phyloP scores from a whole-genome alignment of 2,888 invertebrate genomes.

The Rotaria macrura region DNA sequence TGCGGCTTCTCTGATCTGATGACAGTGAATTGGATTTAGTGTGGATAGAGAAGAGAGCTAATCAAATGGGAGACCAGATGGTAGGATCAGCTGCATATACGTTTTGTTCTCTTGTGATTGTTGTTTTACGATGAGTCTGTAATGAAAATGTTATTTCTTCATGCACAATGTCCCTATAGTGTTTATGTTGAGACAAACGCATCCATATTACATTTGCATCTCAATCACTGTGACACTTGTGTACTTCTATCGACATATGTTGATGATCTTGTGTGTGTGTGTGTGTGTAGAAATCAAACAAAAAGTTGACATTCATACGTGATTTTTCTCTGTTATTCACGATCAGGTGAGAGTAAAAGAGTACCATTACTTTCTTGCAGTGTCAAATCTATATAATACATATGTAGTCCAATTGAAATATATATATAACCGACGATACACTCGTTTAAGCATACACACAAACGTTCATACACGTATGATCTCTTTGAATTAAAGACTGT shows the following conservation, averaged over 20 bases:
- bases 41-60: background rate
- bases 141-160: background rate
- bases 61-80: slow-evolving; percentile 6
- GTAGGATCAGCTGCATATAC: background rate
- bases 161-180: background rate
- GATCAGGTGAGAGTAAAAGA: background rate
- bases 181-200: background rate
- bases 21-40: background rate
- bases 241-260: slow-evolving; percentile 2
- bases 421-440: background rate
- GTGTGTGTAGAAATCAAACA: background rate
- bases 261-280: background rate
- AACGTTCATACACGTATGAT: background rate
- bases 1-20: background rate
- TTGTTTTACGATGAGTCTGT: background rate
- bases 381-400: background rate
- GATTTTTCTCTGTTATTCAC: background rate
- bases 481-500: background rate
- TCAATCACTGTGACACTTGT: background rate
- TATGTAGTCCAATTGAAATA: background rate
- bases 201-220: background rate
- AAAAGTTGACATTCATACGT: background rate
- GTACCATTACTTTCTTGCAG: background rate
- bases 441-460: background rate
- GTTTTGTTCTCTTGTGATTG: background rate